phyloP scores from a whole-genome alignment of 2,113 vertebrate species.

The Hymenochirus boettgeri region DNA sequence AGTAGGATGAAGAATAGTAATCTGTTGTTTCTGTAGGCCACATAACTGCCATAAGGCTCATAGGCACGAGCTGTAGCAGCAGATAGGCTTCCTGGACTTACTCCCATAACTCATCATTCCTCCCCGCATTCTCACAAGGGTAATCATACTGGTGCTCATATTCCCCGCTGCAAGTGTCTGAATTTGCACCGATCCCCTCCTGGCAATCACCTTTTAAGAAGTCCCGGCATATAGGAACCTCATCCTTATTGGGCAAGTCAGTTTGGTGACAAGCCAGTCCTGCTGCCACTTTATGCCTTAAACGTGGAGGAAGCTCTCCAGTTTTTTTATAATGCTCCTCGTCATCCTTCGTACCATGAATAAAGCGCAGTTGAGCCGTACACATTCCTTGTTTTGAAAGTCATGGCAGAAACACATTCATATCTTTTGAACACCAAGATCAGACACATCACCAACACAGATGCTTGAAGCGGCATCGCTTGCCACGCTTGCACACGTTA shows the following conservation, averaged over 20 bases:
- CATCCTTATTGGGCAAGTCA: constrained; percentile 86
- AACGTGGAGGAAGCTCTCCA: constrained; percentile 81
- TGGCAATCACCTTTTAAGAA: constrained; percentile 94
- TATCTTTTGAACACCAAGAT: constrained; percentile 91
- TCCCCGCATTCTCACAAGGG: constrained; percentile 52
- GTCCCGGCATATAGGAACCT: constrained; percentile 92
- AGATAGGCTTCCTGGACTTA: constrained; percentile 44
- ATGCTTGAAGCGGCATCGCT: constrained; percentile 91
- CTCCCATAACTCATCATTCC: constrained; percentile 51
- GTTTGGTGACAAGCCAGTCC: constrained; percentile 83
- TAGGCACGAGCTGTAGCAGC: constrained; percentile 65
- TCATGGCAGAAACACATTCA: constrained; percentile 97
- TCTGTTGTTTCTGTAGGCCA: constrained; percentile 72
- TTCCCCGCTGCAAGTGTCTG: constrained; percentile 85
- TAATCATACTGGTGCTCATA: constrained; percentile 71
- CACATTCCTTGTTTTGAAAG: constrained; percentile 94
- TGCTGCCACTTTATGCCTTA: constrained; percentile 86
- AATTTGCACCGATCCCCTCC: constrained; percentile 91
- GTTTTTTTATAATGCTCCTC: constrained; percentile 96
- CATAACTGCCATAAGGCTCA: constrained; percentile 65
- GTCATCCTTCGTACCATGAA: constrained; percentile 93
- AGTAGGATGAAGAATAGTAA: constrained; percentile 16
- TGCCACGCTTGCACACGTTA: constrained; percentile 93
- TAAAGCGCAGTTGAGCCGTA: constrained; percentile 90
- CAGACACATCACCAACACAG: constrained; percentile 89